Percentiles rank a stretch among this genome's conserved stretches.
phyloP scores from a whole-genome alignment of 2,797 vertebrate species.

The Cercopithecus diana region DNA sequence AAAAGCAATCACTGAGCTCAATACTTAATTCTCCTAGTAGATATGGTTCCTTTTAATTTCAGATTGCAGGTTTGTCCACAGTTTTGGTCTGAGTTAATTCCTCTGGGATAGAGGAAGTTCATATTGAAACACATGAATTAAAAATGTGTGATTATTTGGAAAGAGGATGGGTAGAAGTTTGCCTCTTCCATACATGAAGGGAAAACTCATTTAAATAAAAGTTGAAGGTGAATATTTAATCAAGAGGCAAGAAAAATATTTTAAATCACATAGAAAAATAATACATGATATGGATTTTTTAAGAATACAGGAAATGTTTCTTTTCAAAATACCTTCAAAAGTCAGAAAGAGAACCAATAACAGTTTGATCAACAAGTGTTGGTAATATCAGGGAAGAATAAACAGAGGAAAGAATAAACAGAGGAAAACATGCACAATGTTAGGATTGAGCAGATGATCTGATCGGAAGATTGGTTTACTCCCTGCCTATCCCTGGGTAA shows the following conservation, averaged over 20 bases:
- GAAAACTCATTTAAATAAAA: neutral
- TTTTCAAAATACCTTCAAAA: neutral
- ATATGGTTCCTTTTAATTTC: neutral
- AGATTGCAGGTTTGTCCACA: neutral
- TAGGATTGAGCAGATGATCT: neutral
- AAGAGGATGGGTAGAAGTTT: neutral
- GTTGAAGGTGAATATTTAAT: neutral
- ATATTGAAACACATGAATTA: neutral
- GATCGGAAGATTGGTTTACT: neutral
- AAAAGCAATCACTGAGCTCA: neutral
- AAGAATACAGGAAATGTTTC: neutral
- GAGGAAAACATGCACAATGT: too few relatives aligned
- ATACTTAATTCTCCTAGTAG: neutral
- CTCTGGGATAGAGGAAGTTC: neutral
- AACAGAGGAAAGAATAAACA: neutral
- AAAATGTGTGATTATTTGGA: neutral
- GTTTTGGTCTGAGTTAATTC: neutral
- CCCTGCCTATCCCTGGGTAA: fast-evolving
- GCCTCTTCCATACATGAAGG: neutral
- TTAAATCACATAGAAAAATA: neutral
- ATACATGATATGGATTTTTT: neutral
- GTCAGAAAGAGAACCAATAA: neutral
- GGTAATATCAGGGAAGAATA: neutral
- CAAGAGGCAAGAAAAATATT: neutral
- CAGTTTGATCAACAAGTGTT: neutral